Conservation (phyloP, 2,113 vertebrate species). For the Bufo bufo region DNA sequence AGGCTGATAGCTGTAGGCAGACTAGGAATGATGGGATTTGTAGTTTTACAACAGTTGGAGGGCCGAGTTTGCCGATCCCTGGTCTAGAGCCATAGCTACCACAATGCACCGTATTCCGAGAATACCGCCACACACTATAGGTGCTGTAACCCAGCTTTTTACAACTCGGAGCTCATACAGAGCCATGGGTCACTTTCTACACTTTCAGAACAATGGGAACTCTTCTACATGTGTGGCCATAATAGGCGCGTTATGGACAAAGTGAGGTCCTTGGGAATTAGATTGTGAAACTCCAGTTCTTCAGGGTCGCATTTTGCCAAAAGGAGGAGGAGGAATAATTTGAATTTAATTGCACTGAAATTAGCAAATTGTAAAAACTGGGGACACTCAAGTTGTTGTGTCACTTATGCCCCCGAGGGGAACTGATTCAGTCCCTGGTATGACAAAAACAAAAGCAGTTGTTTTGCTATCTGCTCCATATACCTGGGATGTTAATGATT, state of each 20-base stretch:
- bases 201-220: too few relatives aligned
- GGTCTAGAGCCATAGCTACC: too few relatives aligned
- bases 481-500: constrained; percentile 60
- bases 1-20: too few relatives aligned
- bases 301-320: background rate
- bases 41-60: too few relatives aligned
- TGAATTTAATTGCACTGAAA: constrained; percentile 28
- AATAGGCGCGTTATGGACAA: background rate
- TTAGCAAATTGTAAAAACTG: constrained; percentile 28
- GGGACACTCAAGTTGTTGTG: constrained; percentile 1
- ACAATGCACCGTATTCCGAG: too few relatives aligned
- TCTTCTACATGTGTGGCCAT: background rate
- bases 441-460: constrained; percentile 61
- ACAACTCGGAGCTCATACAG: too few relatives aligned
- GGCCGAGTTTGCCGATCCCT: too few relatives aligned
- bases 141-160: too few relatives aligned
- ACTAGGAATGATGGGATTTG: too few relatives aligned
- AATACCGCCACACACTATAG: too few relatives aligned
- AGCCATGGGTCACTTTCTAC: too few relatives aligned
- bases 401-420: background rate
- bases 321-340: background rate
- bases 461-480: constrained; percentile 59
- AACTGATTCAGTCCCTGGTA: background rate
- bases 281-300: background rate
- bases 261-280: background rate